Conservation (phyloP, 2,113 vertebrate genomes). For the Leptodactylus fuscus region DNA sequence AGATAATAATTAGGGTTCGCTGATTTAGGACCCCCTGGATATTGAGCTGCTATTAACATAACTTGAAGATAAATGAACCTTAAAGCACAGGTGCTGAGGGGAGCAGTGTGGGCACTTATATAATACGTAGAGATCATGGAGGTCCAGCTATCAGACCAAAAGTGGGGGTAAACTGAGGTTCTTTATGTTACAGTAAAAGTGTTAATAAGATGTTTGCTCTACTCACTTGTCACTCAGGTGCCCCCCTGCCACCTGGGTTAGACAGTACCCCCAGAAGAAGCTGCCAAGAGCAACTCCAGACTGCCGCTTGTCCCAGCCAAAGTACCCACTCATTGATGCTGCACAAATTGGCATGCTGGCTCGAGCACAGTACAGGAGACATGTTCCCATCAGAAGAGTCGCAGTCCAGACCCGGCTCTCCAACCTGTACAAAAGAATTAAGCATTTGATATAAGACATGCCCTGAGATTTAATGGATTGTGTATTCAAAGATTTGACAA, state of each 20-base stretch:
- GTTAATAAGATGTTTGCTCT: not conserved
- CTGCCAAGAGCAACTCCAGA: slow-evolving; percentile 90
- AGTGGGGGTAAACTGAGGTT: too few species aligned
- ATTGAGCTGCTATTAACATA: too few species aligned
- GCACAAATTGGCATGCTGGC: slow-evolving; percentile 90
- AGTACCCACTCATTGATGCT: slow-evolving; percentile 84
- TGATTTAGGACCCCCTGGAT: too few species aligned
- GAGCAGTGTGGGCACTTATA: too few species aligned
- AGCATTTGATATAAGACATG: not conserved
- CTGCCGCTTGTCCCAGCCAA: slow-evolving; percentile 91
- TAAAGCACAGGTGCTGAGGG: too few species aligned
- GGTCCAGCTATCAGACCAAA: not conserved
- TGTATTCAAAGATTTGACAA: not conserved
- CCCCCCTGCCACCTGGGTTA: slow-evolving; percentile 92
- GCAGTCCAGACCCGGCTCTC: slow-evolving; percentile 83
- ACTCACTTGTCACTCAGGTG: slow-evolving; percentile 88
- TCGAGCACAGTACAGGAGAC: slow-evolving; percentile 90
- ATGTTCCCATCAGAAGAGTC: slow-evolving; percentile 89
- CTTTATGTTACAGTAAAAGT: not conserved
- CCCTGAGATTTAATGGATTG: not conserved
- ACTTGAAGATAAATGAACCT: too few species aligned
- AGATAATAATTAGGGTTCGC: too few species aligned
- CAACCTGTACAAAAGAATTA: slow-evolving; percentile 72
- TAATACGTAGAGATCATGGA: too few species aligned
- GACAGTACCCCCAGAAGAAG: slow-evolving; percentile 98